A percentile compares a stretch with the other conserved stretches of the same genome.
Conservation (phyloP, 2,888 invertebrate species). For the Hyposoter dolosus region DNA sequence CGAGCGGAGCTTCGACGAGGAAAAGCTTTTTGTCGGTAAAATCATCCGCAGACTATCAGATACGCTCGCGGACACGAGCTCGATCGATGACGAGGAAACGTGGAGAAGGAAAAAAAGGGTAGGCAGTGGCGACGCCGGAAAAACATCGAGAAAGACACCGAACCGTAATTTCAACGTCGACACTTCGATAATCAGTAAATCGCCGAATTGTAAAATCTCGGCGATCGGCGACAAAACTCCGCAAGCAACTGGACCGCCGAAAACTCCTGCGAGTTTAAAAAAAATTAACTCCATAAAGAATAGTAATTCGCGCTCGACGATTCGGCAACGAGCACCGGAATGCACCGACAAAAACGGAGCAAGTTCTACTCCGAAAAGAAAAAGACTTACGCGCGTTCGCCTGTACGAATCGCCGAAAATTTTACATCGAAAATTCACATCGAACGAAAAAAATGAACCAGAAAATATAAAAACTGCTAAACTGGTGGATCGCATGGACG, state of each 20-base stretch:
- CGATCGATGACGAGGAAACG: constrained; percentile 19
- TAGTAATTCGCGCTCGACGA: constrained; percentile 11
- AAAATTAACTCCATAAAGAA: neutral
- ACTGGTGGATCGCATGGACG: constrained; percentile 73
- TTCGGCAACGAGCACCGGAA: constrained; percentile 10
- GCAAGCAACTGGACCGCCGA: neutral
- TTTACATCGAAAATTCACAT: neutral
- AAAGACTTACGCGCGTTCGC: constrained; percentile 25
- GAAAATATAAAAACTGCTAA: constrained; percentile 69
- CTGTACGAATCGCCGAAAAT: constrained; percentile 28
- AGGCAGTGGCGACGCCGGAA: neutral
- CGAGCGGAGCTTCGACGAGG: constrained; percentile 67
- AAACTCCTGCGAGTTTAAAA: constrained; percentile 2
- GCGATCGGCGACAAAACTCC: constrained; percentile 26
- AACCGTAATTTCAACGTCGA: constrained; percentile 53
- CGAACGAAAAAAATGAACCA: constrained; percentile 41
- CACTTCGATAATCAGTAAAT: constrained; percentile 79
- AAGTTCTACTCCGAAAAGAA: constrained; percentile 66
- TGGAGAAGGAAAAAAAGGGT: constrained; percentile 10
- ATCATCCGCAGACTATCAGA: constrained; percentile 76
- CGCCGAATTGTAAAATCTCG: constrained; percentile 76
- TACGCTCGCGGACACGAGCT: constrained; percentile 70
- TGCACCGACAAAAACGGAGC: constrained; percentile 39
- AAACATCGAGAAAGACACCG: constrained; percentile 12
- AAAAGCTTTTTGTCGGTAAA: constrained; percentile 75